phyloP scores from a whole-genome alignment of 2,113 vertebrate genomes.

The Benitochromis conjunctus region DNA sequence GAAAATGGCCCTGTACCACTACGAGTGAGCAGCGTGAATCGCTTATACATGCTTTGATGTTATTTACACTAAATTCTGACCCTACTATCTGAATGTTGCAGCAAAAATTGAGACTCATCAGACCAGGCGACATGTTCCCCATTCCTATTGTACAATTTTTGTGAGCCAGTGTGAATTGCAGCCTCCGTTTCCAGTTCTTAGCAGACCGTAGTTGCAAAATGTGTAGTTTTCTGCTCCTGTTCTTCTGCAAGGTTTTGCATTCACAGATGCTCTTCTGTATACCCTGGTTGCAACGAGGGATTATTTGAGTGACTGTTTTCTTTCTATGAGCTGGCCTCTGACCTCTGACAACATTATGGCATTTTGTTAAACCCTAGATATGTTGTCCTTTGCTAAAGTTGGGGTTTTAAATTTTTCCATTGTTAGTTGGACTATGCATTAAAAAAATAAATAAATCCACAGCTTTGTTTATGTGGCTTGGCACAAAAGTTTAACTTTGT shows the following conservation, averaged over 20 bases:
- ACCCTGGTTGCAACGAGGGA: not conserved
- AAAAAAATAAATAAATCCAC: not conserved
- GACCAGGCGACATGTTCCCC: rapidly evolving
- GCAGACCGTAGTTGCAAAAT: not conserved
- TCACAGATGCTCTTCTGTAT: not conserved
- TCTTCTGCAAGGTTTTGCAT: not conserved
- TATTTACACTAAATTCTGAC: not conserved
- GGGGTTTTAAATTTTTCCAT: not conserved
- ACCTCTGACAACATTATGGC: not conserved
- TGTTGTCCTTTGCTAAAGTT: not conserved
- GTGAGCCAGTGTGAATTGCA: not conserved
- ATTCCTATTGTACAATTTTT: not conserved
- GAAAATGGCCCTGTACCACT: not conserved
- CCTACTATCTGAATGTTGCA: not conserved
- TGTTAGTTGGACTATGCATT: not conserved
- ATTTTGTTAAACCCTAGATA: not conserved
- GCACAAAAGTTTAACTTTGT: not conserved
- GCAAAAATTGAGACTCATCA: not conserved
- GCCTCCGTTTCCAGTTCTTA: not conserved
- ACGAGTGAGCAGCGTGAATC: not conserved
- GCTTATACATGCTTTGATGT: not conserved
- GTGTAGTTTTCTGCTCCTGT: not conserved
- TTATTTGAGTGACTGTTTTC: not conserved
- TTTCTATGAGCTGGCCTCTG: not conserved
- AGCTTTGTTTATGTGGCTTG: not conserved